These are phyloP conservation scores for Amphiprion percula DNA, from an alignment of 2,113 vertebrate species.

Conservation along the genomic window DNA sequence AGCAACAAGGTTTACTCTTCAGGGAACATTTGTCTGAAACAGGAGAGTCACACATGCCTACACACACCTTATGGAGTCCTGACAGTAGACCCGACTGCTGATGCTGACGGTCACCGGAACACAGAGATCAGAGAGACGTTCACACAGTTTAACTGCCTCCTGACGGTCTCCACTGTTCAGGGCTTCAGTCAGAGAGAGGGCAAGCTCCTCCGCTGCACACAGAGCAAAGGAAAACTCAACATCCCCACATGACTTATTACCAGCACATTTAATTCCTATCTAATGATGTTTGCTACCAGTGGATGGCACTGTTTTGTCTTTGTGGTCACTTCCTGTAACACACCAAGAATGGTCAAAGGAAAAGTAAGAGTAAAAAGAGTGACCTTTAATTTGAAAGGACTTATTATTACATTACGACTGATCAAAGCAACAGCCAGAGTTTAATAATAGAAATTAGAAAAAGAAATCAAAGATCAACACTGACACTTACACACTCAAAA, in stretches of 20 bases:
- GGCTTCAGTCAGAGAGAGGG: slow-evolving; percentile 82
- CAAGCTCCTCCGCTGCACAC: slow-evolving; percentile 84
- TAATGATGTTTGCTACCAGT: too few species aligned
- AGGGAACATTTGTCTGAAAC: background rate
- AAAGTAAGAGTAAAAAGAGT: too few species aligned
- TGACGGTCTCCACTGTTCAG: slow-evolving; percentile 82
- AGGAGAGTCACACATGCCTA: background rate
- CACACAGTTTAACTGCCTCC: slow-evolving; percentile 76
- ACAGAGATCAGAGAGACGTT: slow-evolving; percentile 77
- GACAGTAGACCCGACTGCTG: slow-evolving; percentile 68
- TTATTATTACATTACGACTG: too few species aligned
- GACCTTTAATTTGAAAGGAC: background rate
- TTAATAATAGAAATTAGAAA: background rate
- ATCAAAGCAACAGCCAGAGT: background rate
- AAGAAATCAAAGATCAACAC: background rate
- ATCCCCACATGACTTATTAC: background rate
- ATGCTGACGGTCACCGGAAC: slow-evolving; percentile 82
- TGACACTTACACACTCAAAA: background rate
- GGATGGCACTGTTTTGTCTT: too few species aligned
- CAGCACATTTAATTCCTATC: background rate
- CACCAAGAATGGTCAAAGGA: too few species aligned
- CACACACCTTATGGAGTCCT: slow-evolving; percentile 74
- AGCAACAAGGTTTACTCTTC: background rate
- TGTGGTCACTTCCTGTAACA: too few species aligned
- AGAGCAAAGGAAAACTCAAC: background rate